Conservation (phyloP, 2,113 vertebrate species). For the Hydrolagus affinis region DNA sequence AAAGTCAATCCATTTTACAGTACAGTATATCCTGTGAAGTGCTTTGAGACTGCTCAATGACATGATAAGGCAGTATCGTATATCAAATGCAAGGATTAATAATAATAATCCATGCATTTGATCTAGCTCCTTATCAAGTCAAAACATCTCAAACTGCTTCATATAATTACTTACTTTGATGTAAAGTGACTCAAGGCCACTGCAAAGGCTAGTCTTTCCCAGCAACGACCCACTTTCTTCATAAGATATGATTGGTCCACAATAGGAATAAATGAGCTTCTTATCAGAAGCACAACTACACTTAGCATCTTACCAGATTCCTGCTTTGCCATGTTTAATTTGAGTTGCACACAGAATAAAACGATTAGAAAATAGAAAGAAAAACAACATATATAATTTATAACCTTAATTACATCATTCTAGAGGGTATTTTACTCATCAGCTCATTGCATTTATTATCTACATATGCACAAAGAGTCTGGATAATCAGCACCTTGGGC, state of each 20-base stretch:
- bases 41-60: no score
- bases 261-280: background rate
- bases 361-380: background rate
- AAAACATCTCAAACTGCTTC: no score
- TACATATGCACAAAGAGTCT: slow-evolving; percentile 66
- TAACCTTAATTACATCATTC: slow-evolving; percentile 58
- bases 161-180: no score
- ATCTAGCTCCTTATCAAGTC: no score
- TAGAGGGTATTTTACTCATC: slow-evolving; percentile 60
- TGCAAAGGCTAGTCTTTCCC: background rate
- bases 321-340: background rate
- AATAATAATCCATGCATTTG: no score
- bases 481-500: slow-evolving; percentile 60
- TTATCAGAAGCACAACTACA: background rate
- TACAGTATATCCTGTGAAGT: no score
- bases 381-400: slow-evolving; percentile 52
- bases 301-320: background rate
- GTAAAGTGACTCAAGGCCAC: no score
- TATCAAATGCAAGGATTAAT: no score
- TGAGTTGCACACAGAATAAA: background rate
- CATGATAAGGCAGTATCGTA: no score
- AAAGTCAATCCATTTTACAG: no score
- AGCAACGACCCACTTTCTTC: background rate
- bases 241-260: background rate
- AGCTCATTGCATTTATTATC: slow-evolving; percentile 63